Evolutionary conservation across 1,140 invertebrate species (phyloP).

Genomic region (Drosophila arizonae): DNA sequence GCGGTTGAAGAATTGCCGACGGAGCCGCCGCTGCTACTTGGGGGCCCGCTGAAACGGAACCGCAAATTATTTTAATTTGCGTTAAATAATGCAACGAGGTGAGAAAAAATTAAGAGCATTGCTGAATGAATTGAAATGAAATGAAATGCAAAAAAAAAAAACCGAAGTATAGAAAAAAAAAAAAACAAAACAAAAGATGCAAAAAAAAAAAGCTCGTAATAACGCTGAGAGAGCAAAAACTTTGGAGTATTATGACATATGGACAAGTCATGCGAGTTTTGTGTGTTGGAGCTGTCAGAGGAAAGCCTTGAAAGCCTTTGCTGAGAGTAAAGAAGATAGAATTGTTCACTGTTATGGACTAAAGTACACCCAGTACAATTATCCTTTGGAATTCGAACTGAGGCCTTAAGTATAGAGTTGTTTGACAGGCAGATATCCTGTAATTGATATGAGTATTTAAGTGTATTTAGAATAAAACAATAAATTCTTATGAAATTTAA

Average conservation of each 20-base stretch:
- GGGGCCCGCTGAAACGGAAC: slow-evolving; percentile 73
- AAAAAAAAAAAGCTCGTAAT: slow-evolving; percentile 14
- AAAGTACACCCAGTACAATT: neutral
- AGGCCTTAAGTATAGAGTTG: neutral
- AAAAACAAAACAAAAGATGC: slow-evolving; percentile 9
- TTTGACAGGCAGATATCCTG: neutral
- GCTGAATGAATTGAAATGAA: slow-evolving; percentile 45
- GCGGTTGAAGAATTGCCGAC: slow-evolving; percentile 30
- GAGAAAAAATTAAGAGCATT: slow-evolving; percentile 80
- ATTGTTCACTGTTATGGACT: neutral
- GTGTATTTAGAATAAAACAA: too few species aligned
- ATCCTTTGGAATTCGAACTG: too few species aligned
- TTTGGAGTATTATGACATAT: slow-evolving; percentile 31
- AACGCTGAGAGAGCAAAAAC: slow-evolving; percentile 23
- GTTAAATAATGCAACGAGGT: slow-evolving; percentile 81
- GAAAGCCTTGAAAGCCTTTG: neutral
- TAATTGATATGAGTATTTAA: neutral
- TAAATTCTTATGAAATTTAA: too few species aligned
- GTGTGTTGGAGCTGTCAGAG: slow-evolving; percentile 1
- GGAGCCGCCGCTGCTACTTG: slow-evolving; percentile 39
- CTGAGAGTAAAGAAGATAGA: neutral
- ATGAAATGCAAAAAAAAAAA: slow-evolving; percentile 24
- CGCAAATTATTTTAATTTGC: slow-evolving; percentile 82
- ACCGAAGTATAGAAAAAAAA: neutral
- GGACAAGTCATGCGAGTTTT: slow-evolving; percentile 7